Percentiles rank a stretch among this genome's conserved stretches.
These are phyloP conservation scores for Bibio marci DNA, from an alignment of 2,888 invertebrate species.

Conservation along the genomic window DNA sequence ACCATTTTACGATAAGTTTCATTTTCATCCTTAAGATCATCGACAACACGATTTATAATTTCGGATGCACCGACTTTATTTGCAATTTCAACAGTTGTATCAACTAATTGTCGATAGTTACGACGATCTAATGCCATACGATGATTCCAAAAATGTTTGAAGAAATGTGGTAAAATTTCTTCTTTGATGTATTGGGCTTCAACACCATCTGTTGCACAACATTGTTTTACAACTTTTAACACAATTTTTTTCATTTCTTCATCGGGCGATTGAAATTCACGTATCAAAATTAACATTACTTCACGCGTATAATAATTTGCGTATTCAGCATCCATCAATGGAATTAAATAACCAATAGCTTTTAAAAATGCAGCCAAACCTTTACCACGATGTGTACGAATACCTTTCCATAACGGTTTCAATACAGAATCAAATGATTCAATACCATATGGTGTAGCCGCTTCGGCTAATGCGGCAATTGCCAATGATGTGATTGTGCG, in stretches of 20 bases:
- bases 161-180: slow-evolving; percentile 95
- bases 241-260: slow-evolving; percentile 99
- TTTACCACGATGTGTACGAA: slow-evolving; percentile 75
- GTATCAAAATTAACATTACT: slow-evolving; percentile 79
- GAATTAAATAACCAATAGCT: slow-evolving; percentile 97
- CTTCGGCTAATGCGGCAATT: slow-evolving; percentile 95
- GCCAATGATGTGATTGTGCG: slow-evolving; percentile 97
- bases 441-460: slow-evolving; percentile 98
- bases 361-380: slow-evolving; percentile 98
- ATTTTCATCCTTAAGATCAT: slow-evolving; percentile 98
- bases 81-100: slow-evolving; percentile 99
- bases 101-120: slow-evolving; percentile 94
- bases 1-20: slow-evolving; percentile 99
- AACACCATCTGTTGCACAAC: slow-evolving; percentile 99
- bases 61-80: slow-evolving; percentile 99
- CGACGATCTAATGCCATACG: slow-evolving; percentile 97
- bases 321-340: slow-evolving; percentile 99
- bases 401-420: slow-evolving; percentile 99
- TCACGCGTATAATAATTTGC: slow-evolving; percentile 99
- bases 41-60: slow-evolving; percentile 95
- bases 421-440: slow-evolving; percentile 99
- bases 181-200: slow-evolving; percentile 99
- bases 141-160: slow-evolving; percentile 99
- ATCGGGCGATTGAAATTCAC: slow-evolving; percentile 99
- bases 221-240: slow-evolving; percentile 97